Evolutionary conservation across 2,113 vertebrate genomes (phyloP).

Genomic region (Nothobranchius furzeri): DNA sequence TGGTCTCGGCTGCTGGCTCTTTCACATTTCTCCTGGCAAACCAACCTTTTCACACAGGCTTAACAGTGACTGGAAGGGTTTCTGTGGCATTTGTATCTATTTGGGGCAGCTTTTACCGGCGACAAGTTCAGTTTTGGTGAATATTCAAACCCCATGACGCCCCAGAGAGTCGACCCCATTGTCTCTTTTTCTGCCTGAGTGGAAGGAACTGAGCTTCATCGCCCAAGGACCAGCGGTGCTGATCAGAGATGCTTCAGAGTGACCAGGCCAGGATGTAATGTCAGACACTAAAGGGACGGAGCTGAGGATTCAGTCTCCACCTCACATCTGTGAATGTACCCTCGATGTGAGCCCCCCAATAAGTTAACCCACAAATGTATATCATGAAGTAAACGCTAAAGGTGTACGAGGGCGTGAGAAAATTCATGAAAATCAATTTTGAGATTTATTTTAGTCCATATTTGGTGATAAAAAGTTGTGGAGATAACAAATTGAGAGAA

Average conservation of each 20-base stretch:
- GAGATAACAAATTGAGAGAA: constrained; percentile 30
- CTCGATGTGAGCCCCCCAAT: constrained; percentile 68
- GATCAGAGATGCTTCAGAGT: constrained; percentile 5
- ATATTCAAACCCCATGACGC: constrained; percentile 23
- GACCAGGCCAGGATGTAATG: constrained; percentile 27
- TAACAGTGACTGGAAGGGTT: constrained; percentile 51
- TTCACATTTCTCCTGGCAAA: constrained; percentile 53
- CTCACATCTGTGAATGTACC: constrained; percentile 77
- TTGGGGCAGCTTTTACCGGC: constrained; percentile 57
- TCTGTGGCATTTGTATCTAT: constrained; percentile 30
- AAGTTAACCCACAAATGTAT: constrained; percentile 36
- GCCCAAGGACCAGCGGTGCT: constrained; percentile 16
- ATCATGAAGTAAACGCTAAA: constrained; percentile 60
- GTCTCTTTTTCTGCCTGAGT: constrained; percentile 25
- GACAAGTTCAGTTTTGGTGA: constrained; percentile 52
- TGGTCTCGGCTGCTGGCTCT: constrained; percentile 45
- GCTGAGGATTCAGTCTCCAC: constrained; percentile 59
- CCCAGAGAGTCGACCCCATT: constrained; percentile 6
- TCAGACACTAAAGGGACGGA: constrained; percentile 27
- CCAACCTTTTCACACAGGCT: constrained; percentile 47
- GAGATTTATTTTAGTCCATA: constrained; percentile 68
- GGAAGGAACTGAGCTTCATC: constrained; percentile 15
- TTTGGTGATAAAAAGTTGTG: constrained; percentile 73
- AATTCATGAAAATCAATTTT: constrained; percentile 67
- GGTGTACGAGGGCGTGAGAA: constrained; percentile 53